Evolutionary conservation across 2,113 vertebrate species (phyloP).

Genomic region (Oryzias melastigma): DNA sequence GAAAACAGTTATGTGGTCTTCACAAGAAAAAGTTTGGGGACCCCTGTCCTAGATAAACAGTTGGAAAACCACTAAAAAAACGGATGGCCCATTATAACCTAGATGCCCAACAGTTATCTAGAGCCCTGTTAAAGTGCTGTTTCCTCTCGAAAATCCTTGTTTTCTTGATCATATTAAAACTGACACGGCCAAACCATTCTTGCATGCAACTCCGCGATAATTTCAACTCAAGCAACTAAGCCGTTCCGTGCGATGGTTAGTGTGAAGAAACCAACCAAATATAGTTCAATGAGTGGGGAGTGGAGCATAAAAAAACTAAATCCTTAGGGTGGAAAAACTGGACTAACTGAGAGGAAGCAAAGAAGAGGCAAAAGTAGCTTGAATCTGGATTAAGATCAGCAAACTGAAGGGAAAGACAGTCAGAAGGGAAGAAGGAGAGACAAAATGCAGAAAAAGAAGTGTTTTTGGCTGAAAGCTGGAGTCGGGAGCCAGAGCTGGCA

Average conservation of each 20-base stretch:
- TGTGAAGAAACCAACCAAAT: conserved; percentile 60
- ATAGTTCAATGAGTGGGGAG: conserved; percentile 16
- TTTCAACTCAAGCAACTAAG: conserved; percentile 67
- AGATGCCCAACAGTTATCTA: conserved; percentile 50
- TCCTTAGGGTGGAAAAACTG: conserved; percentile 42
- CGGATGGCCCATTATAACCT: conserved; percentile 43
- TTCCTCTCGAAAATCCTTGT: conserved; percentile 62
- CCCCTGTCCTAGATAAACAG: conserved; percentile 12
- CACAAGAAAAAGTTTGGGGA: too few relatives aligned
- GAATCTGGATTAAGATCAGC: conserved; percentile 50
- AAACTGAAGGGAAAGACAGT: conserved; percentile 45
- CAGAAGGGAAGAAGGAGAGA: conserved; percentile 35
- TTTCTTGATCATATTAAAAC: conserved; percentile 66
- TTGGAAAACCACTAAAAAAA: conserved; percentile 49
- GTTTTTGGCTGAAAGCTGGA: conserved; percentile 73
- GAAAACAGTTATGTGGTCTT: too few relatives aligned
- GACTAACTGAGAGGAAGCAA: conserved; percentile 31
- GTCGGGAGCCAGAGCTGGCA: conserved; percentile 76
- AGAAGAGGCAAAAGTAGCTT: conserved; percentile 47
- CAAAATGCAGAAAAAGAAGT: conserved; percentile 58
- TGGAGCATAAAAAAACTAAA: conserved; percentile 39
- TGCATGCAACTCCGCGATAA: conserved; percentile 51
- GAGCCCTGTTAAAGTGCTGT: conserved; percentile 53
- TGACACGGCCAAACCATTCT: conserved; percentile 59
- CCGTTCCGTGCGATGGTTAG: conserved; percentile 75